Evolutionary conservation across 2,888 invertebrate genomes (phyloP).

Genomic region (Adineta ricciae): DNA sequence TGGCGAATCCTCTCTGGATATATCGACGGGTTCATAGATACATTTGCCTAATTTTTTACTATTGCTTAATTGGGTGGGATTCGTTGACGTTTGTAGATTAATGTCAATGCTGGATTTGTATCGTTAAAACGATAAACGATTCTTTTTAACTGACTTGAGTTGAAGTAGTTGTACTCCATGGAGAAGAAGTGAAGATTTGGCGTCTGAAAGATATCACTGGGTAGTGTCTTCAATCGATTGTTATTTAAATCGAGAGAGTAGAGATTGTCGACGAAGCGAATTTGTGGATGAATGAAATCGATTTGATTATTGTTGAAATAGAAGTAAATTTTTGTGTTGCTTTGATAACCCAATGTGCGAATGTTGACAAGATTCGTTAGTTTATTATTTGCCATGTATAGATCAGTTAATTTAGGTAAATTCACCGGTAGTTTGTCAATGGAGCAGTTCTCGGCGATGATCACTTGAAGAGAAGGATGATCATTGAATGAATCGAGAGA

Average conservation of each 20-base stretch:
- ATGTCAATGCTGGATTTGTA: neutral
- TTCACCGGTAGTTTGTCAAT: neutral
- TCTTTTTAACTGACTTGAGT: neutral
- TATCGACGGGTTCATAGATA: no score
- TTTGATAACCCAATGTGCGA: neutral
- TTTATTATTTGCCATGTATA: neutral
- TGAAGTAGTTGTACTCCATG: neutral
- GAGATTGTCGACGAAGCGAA: neutral
- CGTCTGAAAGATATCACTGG: neutral
- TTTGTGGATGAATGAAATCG: neutral
- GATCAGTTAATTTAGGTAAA: neutral
- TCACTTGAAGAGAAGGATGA: no score
- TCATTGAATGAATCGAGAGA: neutral
- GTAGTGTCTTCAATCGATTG: neutral
- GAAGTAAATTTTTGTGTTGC: neutral
- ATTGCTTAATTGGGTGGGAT: no score
- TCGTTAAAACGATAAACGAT: neutral
- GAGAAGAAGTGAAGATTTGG: neutral
- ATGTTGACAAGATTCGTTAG: neutral
- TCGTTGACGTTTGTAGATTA: neutral
- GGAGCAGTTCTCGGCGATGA: neutral
- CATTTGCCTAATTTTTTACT: no score
- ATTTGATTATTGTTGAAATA: neutral
- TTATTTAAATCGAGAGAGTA: neutral
- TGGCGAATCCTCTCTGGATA: no score